These are phyloP conservation scores for Clytia hemisphaerica DNA, from an alignment of 30 jellyfish, hydroid and myxozoan species.

Conservation along the genomic window DNA sequence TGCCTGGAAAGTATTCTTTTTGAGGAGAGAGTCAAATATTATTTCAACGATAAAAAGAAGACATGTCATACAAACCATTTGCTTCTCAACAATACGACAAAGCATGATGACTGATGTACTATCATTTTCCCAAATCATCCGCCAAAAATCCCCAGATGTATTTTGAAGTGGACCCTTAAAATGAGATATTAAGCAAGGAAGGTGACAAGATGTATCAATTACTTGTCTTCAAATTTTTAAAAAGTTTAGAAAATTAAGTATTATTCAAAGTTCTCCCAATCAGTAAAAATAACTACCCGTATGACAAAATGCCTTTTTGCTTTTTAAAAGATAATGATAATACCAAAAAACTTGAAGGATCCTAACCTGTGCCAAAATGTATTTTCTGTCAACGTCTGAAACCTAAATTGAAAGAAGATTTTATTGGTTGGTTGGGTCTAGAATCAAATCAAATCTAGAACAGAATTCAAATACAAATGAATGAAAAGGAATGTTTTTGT, in stretches of 20 bases:
- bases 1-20: not conserved
- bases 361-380: constrained; percentile 71
- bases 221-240: no score
- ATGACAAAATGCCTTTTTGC: no score
- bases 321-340: no score
- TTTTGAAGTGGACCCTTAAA: constrained; percentile 83
- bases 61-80: constrained; percentile 37
- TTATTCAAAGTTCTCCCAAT: no score
- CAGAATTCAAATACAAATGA: no score
- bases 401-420: constrained; percentile 26
- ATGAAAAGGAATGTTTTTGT: no score
- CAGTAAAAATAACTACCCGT: no score
- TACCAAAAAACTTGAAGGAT: not conserved
- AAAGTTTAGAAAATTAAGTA: no score
- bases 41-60: no score
- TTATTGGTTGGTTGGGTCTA: no score
- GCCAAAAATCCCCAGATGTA: constrained; percentile 90
- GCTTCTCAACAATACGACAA: constrained; percentile 61
- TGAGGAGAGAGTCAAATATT: no score
- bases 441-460: no score
- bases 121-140: constrained; percentile 91
- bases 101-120: constrained; percentile 65
- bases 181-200: not conserved
- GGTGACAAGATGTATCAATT: not conserved
- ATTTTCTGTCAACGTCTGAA: constrained; percentile 54